A percentile compares a stretch with the other conserved stretches of the same genome.
Evolutionary conservation across 2,888 invertebrate species (phyloP).

Genomic region (Drepanosiphum platanoidis): DNA sequence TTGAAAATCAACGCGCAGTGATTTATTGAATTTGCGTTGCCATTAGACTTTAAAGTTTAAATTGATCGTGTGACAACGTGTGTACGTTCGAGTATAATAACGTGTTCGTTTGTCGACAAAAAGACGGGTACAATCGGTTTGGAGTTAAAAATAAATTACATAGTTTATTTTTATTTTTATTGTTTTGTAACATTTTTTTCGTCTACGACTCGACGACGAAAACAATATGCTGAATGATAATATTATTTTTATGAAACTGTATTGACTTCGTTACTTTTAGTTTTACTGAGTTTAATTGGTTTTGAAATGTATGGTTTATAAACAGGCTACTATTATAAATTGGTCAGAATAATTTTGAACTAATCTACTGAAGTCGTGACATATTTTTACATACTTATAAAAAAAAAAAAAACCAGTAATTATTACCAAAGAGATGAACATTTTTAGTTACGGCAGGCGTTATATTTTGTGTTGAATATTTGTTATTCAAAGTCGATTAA

Average conservation of each 20-base stretch:
- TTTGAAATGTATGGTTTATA: background rate
- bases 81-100: background rate
- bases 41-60: background rate
- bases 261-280: background rate
- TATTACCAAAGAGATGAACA: background rate
- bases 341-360: background rate
- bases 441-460: background rate
- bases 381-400: background rate
- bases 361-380: background rate
- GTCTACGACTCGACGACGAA: background rate
- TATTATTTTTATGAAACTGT: background rate
- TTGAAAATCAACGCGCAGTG: background rate
- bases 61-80: background rate
- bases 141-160: background rate
- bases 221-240: background rate
- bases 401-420: too few relatives aligned
- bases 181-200: background rate
- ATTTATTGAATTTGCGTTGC: background rate
- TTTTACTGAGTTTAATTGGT: background rate
- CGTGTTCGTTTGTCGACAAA: background rate
- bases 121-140: too few relatives aligned
- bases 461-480: conserved; percentile 9
- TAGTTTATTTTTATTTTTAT: background rate
- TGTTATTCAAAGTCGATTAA: conserved; percentile 1
- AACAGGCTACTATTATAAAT: background rate